A percentile compares a stretch with the other conserved stretches of the same genome.
Evolutionary conservation across 2,797 vertebrate genomes (phyloP).

Genomic region (Liasis olivaceus): DNA sequence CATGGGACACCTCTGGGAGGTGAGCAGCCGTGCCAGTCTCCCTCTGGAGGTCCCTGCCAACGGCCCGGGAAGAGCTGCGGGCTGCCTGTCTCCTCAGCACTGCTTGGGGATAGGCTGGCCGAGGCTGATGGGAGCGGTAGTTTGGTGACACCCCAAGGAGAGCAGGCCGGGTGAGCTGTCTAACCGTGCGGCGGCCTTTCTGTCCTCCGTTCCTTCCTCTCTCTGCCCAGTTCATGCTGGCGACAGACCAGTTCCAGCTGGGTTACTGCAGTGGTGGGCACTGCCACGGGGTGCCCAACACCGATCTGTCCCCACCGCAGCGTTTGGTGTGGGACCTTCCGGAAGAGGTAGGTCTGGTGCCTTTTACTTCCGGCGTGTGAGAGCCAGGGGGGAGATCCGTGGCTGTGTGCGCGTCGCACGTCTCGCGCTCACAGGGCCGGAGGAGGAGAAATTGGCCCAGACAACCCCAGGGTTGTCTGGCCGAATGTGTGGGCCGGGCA

Average conservation of each 20-base stretch:
- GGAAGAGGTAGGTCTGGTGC: constrained; percentile 70
- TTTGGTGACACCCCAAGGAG: background rate
- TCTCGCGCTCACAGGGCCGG: no score
- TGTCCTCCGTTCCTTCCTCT: background rate
- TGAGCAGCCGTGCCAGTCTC: constrained; percentile 40
- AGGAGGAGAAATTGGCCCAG: background rate
- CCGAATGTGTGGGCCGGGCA: no score
- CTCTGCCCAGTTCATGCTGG: constrained; percentile 79
- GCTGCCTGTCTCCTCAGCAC: background rate
- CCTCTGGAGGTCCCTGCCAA: background rate
- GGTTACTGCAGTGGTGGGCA: constrained; percentile 90
- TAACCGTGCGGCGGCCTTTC: background rate
- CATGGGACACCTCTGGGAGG: constrained; percentile 95
- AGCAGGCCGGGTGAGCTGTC: background rate
- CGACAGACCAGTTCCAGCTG: constrained; percentile 86
- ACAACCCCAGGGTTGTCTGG: no score
- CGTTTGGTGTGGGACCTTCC: constrained; percentile 88
- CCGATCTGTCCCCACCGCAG: constrained; percentile 76
- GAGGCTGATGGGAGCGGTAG: background rate
- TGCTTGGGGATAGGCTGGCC: background rate
- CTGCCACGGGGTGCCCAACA: constrained; percentile 83
- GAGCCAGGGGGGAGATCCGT: no score
- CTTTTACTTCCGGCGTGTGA: background rate
- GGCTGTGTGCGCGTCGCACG: no score
- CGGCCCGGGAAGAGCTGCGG: rapidly evolving